Conservation (phyloP, 2,888 invertebrate species). For the Parelbella ahira region DNA sequence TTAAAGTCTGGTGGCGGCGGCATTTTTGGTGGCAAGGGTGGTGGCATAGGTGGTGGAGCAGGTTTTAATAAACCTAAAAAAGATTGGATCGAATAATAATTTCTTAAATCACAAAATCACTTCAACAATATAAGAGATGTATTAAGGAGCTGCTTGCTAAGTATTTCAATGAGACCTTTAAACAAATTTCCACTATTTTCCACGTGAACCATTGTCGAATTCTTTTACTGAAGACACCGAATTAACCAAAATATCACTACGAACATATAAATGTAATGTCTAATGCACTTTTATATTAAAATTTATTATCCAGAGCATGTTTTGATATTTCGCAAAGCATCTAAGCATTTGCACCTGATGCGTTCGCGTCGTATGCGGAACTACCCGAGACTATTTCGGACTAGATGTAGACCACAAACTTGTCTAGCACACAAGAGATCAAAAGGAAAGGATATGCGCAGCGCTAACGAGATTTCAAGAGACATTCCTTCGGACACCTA, state of each 20-base stretch:
- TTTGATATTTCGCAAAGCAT: too few species aligned
- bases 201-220: neutral
- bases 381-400: conserved; percentile 66
- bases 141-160: too few species aligned
- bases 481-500: conserved; percentile 17
- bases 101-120: too few species aligned
- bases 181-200: conserved; percentile 5
- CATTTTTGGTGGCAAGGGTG: conserved; percentile 86
- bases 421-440: conserved; percentile 65
- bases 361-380: conserved; percentile 65
- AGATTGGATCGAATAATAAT: too few species aligned
- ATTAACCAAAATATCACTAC: too few species aligned
- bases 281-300: too few species aligned
- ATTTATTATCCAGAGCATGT: too few species aligned
- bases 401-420: conserved; percentile 68
- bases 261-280: too few species aligned
- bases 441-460: conserved; percentile 56
- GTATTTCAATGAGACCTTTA: conserved; percentile 6
- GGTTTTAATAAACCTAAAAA: conserved; percentile 68
- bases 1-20: conserved; percentile 82
- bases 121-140: too few species aligned
- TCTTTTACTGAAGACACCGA: too few species aligned
- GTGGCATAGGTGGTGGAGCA: conserved; percentile 83
- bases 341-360: conserved; percentile 63
- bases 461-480: conserved; percentile 23